Conservation (phyloP, 1,140 invertebrate species). For the Bombus waltoni region DNA sequence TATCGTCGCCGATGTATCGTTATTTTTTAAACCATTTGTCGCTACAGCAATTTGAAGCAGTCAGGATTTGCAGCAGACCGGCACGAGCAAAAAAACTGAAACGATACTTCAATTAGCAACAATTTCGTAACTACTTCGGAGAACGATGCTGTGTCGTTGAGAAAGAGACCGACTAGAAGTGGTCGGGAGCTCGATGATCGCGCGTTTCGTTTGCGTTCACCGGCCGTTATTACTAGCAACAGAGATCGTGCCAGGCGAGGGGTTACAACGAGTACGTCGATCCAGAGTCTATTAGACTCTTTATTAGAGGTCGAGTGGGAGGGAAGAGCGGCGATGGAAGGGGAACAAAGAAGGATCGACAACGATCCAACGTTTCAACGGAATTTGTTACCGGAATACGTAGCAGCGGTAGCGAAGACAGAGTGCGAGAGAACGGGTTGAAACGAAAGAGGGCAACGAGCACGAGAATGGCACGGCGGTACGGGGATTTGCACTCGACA, state of each 20-base stretch:
- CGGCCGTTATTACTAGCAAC: conserved; percentile 4
- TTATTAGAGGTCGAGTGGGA: background rate
- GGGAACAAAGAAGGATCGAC: conserved; percentile 37
- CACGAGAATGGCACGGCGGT: background rate
- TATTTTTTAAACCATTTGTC: conserved; percentile 24
- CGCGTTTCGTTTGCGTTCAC: conserved; percentile 23
- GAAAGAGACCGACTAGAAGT: too few species aligned
- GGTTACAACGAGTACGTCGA: conserved; percentile 47
- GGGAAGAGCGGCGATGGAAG: background rate
- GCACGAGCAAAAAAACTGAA: conserved; percentile 5
- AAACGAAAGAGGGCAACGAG: background rate
- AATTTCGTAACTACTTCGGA: conserved; percentile 46
- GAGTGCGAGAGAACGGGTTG: background rate
- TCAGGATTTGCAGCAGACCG: background rate
- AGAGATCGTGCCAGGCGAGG: conserved; percentile 27
- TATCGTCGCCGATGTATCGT: background rate
- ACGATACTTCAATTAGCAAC: conserved; percentile 58
- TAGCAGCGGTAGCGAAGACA: background rate
- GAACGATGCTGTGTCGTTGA: background rate
- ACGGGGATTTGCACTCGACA: conserved; percentile 49
- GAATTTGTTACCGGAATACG: conserved; percentile 57
- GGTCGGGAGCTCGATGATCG: conserved; percentile 32
- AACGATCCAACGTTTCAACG: conserved; percentile 42
- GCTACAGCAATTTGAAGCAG: background rate
- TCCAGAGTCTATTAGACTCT: conserved; percentile 10